These are phyloP conservation scores for Caenorhabditis zanzibari DNA, from an alignment of 2,888 invertebrate genomes.

Conservation along the genomic window DNA sequence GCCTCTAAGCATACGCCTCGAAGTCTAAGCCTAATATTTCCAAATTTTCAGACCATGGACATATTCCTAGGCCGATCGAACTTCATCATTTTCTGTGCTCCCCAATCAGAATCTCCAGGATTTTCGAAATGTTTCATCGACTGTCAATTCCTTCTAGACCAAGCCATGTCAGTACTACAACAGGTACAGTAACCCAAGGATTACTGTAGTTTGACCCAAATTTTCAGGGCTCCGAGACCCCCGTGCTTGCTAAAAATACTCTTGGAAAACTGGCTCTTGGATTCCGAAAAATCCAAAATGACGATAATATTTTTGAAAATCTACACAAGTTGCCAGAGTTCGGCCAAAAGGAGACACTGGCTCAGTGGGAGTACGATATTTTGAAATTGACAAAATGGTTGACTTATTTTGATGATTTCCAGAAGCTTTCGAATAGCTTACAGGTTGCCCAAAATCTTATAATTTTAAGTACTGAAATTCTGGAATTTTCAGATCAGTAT, in stretches of 20 bases:
- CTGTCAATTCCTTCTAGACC: slow-evolving; percentile 25
- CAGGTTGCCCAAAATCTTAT: slow-evolving; percentile 24
- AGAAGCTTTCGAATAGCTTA: slow-evolving; percentile 22
- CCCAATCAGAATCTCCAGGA: not conserved
- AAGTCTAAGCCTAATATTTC: too few relatives aligned
- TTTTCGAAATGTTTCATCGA: slow-evolving; percentile 13
- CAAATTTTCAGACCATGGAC: slow-evolving; percentile 37
- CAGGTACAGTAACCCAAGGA: slow-evolving; percentile 1
- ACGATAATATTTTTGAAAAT: not conserved
- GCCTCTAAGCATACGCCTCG: too few relatives aligned
- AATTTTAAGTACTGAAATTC: not conserved
- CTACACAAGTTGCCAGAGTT: not conserved
- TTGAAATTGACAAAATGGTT: slow-evolving; percentile 54
- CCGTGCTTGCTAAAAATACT: not conserved
- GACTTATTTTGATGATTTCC: slow-evolving; percentile 57
- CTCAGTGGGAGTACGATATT: slow-evolving; percentile 40
- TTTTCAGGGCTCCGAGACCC: slow-evolving; percentile 17
- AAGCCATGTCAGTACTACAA: slow-evolving; percentile 6
- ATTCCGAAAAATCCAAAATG: slow-evolving; percentile 12
- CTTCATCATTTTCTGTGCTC: slow-evolving; percentile 42
- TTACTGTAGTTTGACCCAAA: not conserved
- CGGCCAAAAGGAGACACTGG: slow-evolving; percentile 13
- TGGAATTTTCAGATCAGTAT: slow-evolving; percentile 30
- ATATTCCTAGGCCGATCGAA: slow-evolving; percentile 15
- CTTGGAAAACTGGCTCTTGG: slow-evolving; percentile 17